Evolutionary conservation across 1,140 invertebrate species (phyloP).

Genomic region (Drosophila novamexicana): DNA sequence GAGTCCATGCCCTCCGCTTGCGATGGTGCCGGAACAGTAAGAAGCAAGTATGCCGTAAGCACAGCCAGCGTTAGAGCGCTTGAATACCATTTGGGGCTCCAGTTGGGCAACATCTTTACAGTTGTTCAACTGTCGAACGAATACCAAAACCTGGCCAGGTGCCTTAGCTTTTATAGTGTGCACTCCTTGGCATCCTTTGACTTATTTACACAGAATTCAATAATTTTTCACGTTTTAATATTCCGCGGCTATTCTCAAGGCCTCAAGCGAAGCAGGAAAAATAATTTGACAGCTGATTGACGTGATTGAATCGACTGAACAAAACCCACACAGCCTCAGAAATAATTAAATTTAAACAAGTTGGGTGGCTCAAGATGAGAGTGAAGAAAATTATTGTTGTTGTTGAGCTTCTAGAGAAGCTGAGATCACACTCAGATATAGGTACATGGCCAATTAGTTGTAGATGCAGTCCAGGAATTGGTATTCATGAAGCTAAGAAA

Average conservation of each 20-base stretch:
- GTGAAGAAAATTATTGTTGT: constrained; percentile 3
- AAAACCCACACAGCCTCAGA: neutral
- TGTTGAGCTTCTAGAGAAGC: neutral
- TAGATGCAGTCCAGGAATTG: too few species aligned
- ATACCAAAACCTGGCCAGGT: neutral
- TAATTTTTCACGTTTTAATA: constrained; percentile 19
- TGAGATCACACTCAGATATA: neutral
- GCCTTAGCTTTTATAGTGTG: constrained; percentile 36
- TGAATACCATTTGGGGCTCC: constrained; percentile 12
- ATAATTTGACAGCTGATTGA: constrained; percentile 55
- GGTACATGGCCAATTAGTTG: too few species aligned
- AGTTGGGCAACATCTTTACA: constrained; percentile 32
- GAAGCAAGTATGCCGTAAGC: constrained; percentile 29
- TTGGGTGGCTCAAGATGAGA: neutral
- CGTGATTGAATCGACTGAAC: constrained; percentile 41
- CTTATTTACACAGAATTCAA: neutral
- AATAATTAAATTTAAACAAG: constrained; percentile 20
- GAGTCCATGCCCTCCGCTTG: constrained; percentile 25
- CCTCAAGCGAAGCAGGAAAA: neutral
- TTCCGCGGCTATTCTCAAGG: neutral
- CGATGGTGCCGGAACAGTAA: constrained; percentile 5
- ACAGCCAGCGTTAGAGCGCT: constrained; percentile 19
- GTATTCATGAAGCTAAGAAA: too few species aligned
- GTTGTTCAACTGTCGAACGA: constrained; percentile 21
- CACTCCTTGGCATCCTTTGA: constrained; percentile 6